Evolutionary conservation across 2,888 invertebrate genomes (phyloP).

Genomic region (Endotricha flammealis): DNA sequence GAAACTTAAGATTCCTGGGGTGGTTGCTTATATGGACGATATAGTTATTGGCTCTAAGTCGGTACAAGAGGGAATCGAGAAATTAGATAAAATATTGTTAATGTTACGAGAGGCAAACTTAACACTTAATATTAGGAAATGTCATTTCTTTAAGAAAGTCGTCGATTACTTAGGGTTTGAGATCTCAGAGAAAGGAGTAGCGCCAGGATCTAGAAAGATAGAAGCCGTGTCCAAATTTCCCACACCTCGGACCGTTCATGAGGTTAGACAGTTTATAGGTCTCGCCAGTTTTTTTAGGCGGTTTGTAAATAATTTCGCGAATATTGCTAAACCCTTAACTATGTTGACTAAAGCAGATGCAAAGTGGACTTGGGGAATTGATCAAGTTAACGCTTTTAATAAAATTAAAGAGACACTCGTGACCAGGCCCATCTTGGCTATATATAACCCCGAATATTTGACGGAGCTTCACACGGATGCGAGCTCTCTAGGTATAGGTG

Average conservation of each 20-base stretch:
- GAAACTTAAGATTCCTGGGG: conserved; percentile 6
- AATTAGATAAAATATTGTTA: not conserved
- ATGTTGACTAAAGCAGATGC: conserved; percentile 1
- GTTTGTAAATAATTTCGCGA: conserved; percentile 7
- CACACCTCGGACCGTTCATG: conserved; percentile 8
- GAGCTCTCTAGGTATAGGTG: conserved; percentile 5
- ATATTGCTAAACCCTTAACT: conserved; percentile 6
- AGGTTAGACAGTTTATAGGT: conserved; percentile 12
- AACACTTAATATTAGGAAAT: conserved; percentile 12
- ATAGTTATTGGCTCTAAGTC: conserved; percentile 11
- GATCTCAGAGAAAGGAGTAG: conserved; percentile 2
- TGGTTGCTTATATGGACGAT: conserved; percentile 16
- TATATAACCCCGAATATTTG: conserved; percentile 2
- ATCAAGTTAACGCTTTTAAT: not conserved
- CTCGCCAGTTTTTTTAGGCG: conserved; percentile 10
- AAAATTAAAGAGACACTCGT: not conserved
- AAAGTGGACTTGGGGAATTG: not conserved
- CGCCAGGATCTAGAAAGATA: conserved; percentile 7
- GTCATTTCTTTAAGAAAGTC: conserved; percentile 12
- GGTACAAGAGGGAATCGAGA: conserved; percentile 7
- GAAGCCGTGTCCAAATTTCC: conserved; percentile 10
- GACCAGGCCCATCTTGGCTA: conserved; percentile 2
- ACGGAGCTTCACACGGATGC: conserved; percentile 12
- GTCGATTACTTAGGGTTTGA: conserved; percentile 11
- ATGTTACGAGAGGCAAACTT: conserved; percentile 8